A percentile compares a stretch with the other conserved stretches of the same genome.
These are phyloP conservation scores for Apamea crenata DNA, from an alignment of 2,888 invertebrate genomes.

Conservation along the genomic window DNA sequence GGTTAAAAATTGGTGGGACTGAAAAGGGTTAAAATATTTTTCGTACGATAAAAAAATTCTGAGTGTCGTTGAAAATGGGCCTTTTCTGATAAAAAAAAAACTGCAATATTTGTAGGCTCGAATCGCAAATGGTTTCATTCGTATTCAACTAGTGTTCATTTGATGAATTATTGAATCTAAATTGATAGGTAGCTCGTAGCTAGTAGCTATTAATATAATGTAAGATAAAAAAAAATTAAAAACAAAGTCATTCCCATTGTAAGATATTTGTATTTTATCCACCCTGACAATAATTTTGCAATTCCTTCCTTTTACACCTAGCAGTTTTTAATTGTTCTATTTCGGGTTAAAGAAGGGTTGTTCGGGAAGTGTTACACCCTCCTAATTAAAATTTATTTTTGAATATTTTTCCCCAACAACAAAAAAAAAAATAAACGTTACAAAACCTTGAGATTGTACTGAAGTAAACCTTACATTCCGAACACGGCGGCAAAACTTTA, in stretches of 20 bases:
- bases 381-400: neutral
- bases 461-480: no score
- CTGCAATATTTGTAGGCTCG: neutral
- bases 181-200: neutral
- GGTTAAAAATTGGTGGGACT: slow-evolving; percentile 9
- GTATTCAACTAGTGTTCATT: neutral
- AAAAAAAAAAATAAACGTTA: neutral
- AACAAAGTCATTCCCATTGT: neutral
- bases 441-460: no score
- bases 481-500: slow-evolving; percentile 18
- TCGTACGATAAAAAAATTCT: neutral
- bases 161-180: neutral
- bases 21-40: neutral
- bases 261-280: neutral
- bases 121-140: neutral
- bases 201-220: neutral
- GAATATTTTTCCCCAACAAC: neutral
- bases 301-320: neutral
- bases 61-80: neutral
- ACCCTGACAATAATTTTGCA: neutral
- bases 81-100: neutral
- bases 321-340: neutral
- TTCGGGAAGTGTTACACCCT: neutral
- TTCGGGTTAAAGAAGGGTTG: neutral
- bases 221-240: neutral